These are phyloP conservation scores for Hydriomena furcata DNA, from an alignment of 2,888 invertebrate species.

Conservation along the genomic window DNA sequence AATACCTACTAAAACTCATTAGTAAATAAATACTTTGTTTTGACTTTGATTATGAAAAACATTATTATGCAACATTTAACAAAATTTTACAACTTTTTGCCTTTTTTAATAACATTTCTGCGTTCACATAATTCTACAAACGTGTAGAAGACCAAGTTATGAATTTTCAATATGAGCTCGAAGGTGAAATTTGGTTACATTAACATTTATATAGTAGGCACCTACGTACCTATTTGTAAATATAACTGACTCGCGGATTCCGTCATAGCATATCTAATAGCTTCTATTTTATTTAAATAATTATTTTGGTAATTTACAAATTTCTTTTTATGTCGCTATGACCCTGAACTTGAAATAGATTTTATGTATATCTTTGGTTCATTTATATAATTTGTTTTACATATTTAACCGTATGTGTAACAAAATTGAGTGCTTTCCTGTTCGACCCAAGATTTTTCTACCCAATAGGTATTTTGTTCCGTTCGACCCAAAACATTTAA, in stretches of 20 bases:
- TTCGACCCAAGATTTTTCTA: no score
- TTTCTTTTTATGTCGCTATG: neutral
- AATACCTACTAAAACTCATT: no score
- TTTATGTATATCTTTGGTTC: no score
- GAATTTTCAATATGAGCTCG: constrained; percentile 15
- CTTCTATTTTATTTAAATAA: constrained; percentile 1
- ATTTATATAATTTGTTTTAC: no score
- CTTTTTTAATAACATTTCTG: neutral
- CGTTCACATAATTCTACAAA: neutral
- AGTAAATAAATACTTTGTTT: no score
- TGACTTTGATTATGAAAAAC: no score
- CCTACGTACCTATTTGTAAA: neutral
- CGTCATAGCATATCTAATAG: neutral
- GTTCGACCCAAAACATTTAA: no score
- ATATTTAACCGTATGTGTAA: no score
- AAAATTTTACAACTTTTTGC: no score
- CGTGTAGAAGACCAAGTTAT: constrained; percentile 5
- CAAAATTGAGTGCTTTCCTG: no score
- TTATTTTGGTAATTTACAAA: constrained; percentile 3
- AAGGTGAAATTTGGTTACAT: constrained; percentile 12
- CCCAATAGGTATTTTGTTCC: no score
- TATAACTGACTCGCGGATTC: neutral
- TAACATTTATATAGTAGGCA: constrained; percentile 7
- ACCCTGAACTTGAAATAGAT: neutral
- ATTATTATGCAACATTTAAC: no score